Evolutionary conservation across 2,888 invertebrate genomes (phyloP).

Genomic region (Chymomyza fuscimana): DNA sequence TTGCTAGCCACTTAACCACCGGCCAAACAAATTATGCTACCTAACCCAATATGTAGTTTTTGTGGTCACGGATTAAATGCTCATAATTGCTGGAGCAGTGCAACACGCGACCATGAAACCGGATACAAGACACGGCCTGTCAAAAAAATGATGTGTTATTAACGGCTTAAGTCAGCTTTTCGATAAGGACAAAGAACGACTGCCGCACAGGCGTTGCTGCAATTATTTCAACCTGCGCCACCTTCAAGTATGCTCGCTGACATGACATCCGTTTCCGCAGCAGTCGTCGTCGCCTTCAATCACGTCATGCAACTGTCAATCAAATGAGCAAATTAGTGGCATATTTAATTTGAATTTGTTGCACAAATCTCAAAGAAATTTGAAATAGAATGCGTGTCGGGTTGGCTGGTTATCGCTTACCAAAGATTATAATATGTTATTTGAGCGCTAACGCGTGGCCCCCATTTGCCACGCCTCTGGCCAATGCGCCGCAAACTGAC

Average conservation of each 20-base stretch:
- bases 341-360: conserved; percentile 54
- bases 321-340: conserved; percentile 42
- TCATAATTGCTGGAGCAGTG: conserved; percentile 62
- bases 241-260: conserved; percentile 20
- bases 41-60: conserved; percentile 62
- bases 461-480: conserved; percentile 19
- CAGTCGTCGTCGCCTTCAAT: conserved; percentile 24
- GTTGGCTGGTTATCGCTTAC: conserved; percentile 32
- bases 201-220: conserved; percentile 4
- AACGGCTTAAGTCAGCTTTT: conserved; percentile 54
- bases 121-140: conserved; percentile 40
- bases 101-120: conserved; percentile 61
- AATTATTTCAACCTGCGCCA: conserved; percentile 50
- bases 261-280: conserved; percentile 59
- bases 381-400: conserved; percentile 16
- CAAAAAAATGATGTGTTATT: conserved; percentile 61
- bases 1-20: conserved; percentile 54
- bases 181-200: conserved; percentile 27
- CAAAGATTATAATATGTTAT: conserved; percentile 40
- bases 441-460: conserved; percentile 44
- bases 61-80: conserved; percentile 66
- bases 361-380: conserved; percentile 27
- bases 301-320: conserved; percentile 57
- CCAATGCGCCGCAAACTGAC: neutral
- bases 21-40: conserved; percentile 25